Evolutionary conservation across 2,888 invertebrate genomes (phyloP), one percentile per base, ranked within the genome.

Genomic region (Philereme transversata): DNA sequence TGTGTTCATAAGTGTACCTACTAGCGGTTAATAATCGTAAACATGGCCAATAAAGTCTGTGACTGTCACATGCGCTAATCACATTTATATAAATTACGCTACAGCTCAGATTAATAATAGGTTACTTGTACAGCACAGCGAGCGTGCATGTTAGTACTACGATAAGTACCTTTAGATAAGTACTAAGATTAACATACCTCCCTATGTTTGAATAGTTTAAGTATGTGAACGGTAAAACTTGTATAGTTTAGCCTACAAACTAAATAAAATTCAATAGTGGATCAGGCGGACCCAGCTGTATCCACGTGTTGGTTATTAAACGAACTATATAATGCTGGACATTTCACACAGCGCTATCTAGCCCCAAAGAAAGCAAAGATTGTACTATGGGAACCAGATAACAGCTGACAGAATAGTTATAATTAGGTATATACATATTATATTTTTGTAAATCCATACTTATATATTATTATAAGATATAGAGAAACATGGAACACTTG

Each of bases 1-100:
- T 47, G 47, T 47, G 11, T 8, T 4, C 11, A 56, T 44, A 73
- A 70, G 62, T 70, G 69, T 71, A 68, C 22, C 22, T 22, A 22
- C 72, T 70, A 73, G 71, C 72, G 69, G 74, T 73, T 75, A 75
- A 74, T 72, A 73, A 69, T 73, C 70, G 68, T 72, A 75, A 76
- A 79, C 79, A 79, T 71, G 75, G 66, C 67, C 75, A 77, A 79
- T 81, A 81, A 80, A 78, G 73, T 78, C 68, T 60, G 75, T 54
- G 71, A 71, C 73, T 75, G 76, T 76, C 75, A 76, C 76, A 74
- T 71, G 70, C 70, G 66, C 78, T 76, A 77, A 80, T 79, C 76
- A 80, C 73, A 75, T 74, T 73, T 71, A 72, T 76, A 74, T 60
- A 67, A 64, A 64, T 70, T 70, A 71, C 69, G 67, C 61, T 70